These are phyloP conservation scores for Temnothorax ravouxi DNA, from an alignment of 2,888 invertebrate species.

Conservation along the genomic window DNA sequence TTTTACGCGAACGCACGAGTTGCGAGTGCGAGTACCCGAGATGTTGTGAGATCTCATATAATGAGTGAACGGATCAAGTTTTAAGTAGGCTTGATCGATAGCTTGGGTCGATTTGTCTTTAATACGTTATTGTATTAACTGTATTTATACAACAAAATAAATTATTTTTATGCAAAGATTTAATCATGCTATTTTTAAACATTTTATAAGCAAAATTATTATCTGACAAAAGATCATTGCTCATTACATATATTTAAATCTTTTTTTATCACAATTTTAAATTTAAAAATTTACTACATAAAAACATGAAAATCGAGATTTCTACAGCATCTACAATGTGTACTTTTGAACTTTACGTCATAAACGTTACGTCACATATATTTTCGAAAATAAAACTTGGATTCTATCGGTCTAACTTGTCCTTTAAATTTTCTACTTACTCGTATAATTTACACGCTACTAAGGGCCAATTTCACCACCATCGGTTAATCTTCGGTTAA, in stretches of 20 bases:
- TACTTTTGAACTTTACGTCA: constrained; percentile 6
- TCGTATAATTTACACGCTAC: neutral
- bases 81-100: no score
- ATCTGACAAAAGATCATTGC: no score
- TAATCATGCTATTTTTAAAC: neutral
- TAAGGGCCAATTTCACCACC: no score
- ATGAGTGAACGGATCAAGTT: no score
- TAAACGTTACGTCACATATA: neutral
- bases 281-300: no score
- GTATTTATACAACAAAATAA: neutral
- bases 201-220: neutral
- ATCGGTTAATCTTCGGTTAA: no score
- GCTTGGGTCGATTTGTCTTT: no score
- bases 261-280: no score
- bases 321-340: neutral
- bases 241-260: no score
- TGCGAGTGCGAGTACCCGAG: no score
- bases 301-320: neutral
- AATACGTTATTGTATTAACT: neutral
- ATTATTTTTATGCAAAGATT: neutral
- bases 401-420: neutral
- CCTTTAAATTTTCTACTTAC: neutral
- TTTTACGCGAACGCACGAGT: no score
- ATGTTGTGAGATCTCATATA: no score
- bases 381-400: neutral